These are phyloP conservation scores for Aldrovandia affinis DNA, from an alignment of 2,797 vertebrate genomes.

Conservation along the genomic window DNA sequence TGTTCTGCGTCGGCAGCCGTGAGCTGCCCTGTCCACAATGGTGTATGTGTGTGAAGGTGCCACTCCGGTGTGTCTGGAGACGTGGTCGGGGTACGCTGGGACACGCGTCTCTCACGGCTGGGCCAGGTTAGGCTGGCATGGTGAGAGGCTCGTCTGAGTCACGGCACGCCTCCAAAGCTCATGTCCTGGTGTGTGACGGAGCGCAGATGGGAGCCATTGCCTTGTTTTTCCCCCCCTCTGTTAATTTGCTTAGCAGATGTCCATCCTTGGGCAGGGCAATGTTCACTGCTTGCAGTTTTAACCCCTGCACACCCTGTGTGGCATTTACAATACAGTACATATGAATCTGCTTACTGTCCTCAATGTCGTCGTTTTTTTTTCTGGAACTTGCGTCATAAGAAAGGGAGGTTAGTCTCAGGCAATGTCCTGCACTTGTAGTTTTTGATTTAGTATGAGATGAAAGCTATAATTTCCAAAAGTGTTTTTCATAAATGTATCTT, in stretches of 20 bases:
- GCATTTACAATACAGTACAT: background rate
- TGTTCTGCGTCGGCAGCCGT: background rate
- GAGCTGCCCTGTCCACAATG: background rate
- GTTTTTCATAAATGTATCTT: no score
- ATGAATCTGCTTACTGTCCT: no score
- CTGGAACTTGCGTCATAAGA: background rate
- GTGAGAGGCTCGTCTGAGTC: background rate
- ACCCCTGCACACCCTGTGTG: background rate
- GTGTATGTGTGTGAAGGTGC: no score
- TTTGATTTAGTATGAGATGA: no score
- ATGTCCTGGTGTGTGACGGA: background rate
- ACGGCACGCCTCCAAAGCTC: background rate
- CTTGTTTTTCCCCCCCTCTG: slow-evolving; percentile 1
- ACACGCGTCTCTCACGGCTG: background rate
- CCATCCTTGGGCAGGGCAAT: background rate
- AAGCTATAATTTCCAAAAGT: no score
- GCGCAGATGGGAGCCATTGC: background rate
- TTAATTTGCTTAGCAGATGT: slow-evolving; percentile 8
- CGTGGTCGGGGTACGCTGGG: background rate
- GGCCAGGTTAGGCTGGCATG: background rate
- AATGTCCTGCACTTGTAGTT: background rate
- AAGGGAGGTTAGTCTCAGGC: background rate
- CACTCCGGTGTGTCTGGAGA: background rate
- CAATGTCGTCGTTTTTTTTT: background rate
- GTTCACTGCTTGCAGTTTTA: background rate